Evolutionary conservation across 2,797 vertebrate genomes (phyloP).

Genomic region (Acipenser transmontanus): DNA sequence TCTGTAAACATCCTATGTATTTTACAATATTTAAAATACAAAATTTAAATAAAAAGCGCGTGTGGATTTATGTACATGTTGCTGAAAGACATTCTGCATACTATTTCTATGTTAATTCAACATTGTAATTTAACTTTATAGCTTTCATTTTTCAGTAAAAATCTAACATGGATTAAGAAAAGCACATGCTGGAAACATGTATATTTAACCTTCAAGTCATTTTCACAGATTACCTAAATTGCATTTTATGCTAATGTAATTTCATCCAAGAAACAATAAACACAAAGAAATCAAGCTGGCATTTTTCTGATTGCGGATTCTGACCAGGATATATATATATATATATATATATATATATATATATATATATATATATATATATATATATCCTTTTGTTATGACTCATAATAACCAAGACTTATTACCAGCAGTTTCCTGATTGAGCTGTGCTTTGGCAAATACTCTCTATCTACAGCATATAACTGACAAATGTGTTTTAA

Average conservation of each 20-base stretch:
- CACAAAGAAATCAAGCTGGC: neutral
- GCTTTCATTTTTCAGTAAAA: neutral
- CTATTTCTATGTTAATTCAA: too few species aligned
- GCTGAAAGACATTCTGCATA: slow-evolving; percentile 1
- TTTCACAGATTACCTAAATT: neutral
- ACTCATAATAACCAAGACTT: slow-evolving; percentile 33
- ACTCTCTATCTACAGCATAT: neutral
- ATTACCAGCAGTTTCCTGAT: slow-evolving; percentile 30
- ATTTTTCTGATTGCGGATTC: neutral
- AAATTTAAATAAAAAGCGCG: too few species aligned
- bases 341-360: too few species aligned
- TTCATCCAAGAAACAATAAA: slow-evolving; percentile 1
- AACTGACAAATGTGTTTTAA: slow-evolving; percentile 22
- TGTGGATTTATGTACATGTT: neutral
- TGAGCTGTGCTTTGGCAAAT: slow-evolving; percentile 33
- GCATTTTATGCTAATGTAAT: neutral
- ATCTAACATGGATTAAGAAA: neutral
- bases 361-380: neutral
- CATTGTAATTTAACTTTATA: neutral
- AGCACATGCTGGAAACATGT: neutral
- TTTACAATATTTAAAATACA: neutral
- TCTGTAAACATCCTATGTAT: neutral
- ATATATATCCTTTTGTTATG: slow-evolving; percentile 11
- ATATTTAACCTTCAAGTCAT: neutral
- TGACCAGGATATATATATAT: neutral